Base-by-base conservation (phyloP, 2,888 invertebrate species). In the Drosophila kambysellisi region DNA sequence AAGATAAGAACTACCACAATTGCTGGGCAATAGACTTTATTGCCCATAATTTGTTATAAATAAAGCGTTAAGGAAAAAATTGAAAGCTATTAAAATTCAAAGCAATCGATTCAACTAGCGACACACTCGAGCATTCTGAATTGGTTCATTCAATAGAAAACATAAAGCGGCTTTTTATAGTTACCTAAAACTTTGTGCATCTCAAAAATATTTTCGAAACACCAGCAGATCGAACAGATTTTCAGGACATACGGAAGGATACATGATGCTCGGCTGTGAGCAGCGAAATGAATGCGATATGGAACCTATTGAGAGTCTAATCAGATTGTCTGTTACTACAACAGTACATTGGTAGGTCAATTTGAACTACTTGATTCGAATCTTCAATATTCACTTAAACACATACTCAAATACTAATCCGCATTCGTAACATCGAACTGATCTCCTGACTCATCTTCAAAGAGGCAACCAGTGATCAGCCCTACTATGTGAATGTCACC, bases 371-470 rank as follows among this genome's bases (percentile, higher is more conserved):
- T 8, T 48, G n/a, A 29, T 33, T 11, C 25, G 12, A 11, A 25
- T 12, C 7, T 11, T 2, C 2, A 6, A 1, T 12, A 5, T 25
- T 7, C 12, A 35, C 12, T 12, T 5, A 35, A 58, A 93, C 94
- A 92, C 93, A 93, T 8, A 94, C 95, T 64, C 93, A 94, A 48
- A 96, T 97, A 58, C 93, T 94, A 88, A 94, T 94, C 29, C 96
- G 96, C 0, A 96, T 97, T 91, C 94, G 94, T 0, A 95, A 95
- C 75, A 96, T 96, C 88, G 96, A 96, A 83, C 1, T 25, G 25
- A 93, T 95, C 77, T 96, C 97, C 0, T 97, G 97, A 85, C 93
- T 97, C 12, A 94, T 94, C 65, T 97, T 96, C 90, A 94, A 95
- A 25, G 95, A 95, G 0, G 95, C 95, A 81, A 94, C 93, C 0